These are phyloP conservation scores for Carassius carassius DNA, from an alignment of 2,113 vertebrate species.

Conservation along the genomic window DNA sequence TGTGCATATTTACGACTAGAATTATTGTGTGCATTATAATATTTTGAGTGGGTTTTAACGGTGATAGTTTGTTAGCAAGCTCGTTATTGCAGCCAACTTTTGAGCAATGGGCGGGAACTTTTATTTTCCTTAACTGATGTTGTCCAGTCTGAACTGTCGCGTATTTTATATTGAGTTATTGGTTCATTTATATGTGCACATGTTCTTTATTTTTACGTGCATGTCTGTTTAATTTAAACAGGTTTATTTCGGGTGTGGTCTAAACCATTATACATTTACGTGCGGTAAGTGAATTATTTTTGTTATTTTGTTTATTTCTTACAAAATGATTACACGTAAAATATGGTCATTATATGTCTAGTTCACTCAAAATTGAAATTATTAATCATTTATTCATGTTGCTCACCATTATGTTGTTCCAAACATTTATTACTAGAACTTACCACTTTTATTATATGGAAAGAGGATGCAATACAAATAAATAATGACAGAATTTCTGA, in stretches of 20 bases:
- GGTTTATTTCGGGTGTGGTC: neutral
- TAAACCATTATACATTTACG: neutral
- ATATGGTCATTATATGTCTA: neutral
- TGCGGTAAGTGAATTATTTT: conserved; percentile 6
- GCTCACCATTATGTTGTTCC: neutral
- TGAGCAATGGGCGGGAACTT: conserved; percentile 59
- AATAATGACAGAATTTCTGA: neutral
- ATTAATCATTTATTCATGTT: neutral
- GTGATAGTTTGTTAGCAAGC: neutral
- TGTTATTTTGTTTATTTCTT: neutral
- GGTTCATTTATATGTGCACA: neutral
- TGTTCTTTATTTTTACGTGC: neutral
- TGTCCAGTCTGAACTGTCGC: neutral
- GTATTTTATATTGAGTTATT: neutral
- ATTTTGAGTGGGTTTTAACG: neutral
- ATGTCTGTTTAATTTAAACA: conserved; percentile 27
- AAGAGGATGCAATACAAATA: neutral
- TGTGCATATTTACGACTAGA: conserved; percentile 14
- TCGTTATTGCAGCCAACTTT: conserved; percentile 51
- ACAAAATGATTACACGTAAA: neutral
- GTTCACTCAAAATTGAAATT: neutral
- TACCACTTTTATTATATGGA: neutral
- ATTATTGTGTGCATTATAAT: conserved; percentile 27
- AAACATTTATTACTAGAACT: neutral
- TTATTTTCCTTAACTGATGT: conserved; percentile 53